Base-by-base conservation (phyloP, 2,888 invertebrate species). In the Meliscaeva auricollis region DNA sequence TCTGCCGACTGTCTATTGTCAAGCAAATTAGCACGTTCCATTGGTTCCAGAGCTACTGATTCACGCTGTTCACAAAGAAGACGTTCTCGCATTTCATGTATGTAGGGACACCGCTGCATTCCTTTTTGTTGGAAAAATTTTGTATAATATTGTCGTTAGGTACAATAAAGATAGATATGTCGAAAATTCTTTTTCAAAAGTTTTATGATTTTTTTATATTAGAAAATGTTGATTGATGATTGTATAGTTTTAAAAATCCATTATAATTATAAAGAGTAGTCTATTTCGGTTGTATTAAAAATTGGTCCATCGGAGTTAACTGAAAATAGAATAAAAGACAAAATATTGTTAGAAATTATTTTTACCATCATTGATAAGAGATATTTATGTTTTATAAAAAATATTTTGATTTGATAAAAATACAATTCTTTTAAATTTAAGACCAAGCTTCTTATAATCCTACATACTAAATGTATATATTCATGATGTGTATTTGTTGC, bases 31-130 rank as follows among this genome's bases (percentile, higher is more conserved):
- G 93, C 94, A 78, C 93, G 92, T 90, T 93, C 93, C 90, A 94
- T 93, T 89, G 93, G 93, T 90, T 94, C 94, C 93, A 94, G 93
- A 88, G 94, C 94, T 90, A 94, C 92, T 91, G 94, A 94, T 91
- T 95, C 94, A 88, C 95, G 94, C 81, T 94, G 93, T 90, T 95
- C 95, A 90, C 96, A 96, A 89, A 97, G 94, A 93, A 97, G 94
- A 91, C 97, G 96, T 95, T 97, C 97, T 94, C 97, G 96, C 97
- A 97, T 97, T 95, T 97, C 97, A 94, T 97, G 96, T 93, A 97
- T 95, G 94, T 97, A 97, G 90, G 97, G 97, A 94, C 96, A 97
- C 93, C 97, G 92, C 91, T 92, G 92, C 92, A 92, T 92, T 89
- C 92, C 92, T 90, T 88, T 78, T 60, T 81, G 32, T 68, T 84